phyloP scores from a whole-genome alignment of 2,113 vertebrate species.

The Sturnus vulgaris region DNA sequence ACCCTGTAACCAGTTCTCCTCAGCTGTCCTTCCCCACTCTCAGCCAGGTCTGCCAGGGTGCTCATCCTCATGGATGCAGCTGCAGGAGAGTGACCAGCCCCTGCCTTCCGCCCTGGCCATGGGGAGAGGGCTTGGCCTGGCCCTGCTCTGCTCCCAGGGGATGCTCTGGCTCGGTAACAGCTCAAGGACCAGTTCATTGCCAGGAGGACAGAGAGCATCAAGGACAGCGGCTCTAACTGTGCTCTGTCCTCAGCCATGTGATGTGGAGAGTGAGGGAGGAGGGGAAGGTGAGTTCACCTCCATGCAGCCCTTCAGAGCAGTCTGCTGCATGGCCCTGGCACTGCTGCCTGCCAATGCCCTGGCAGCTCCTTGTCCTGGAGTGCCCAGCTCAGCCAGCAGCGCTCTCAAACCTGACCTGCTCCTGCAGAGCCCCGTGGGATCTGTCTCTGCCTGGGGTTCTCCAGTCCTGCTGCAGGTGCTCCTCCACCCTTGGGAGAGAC shows the following conservation, averaged over 20 bases:
- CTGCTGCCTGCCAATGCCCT: not conserved
- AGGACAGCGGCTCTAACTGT: not conserved
- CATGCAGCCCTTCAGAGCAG: not conserved
- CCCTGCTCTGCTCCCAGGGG: not conserved
- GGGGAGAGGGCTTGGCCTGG: not conserved
- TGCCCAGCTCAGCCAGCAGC: not conserved
- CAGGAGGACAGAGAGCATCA: not conserved
- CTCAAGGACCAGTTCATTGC: rapidly evolving
- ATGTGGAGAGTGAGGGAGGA: not conserved
- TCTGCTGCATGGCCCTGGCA: not conserved
- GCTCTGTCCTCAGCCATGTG: not conserved
- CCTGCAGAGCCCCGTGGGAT: not conserved
- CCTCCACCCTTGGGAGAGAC: not conserved
- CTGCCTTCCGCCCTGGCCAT: not conserved
- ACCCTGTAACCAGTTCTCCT: not conserved
- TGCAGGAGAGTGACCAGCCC: not conserved
- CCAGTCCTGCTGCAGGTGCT: not conserved
- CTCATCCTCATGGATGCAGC: not conserved
- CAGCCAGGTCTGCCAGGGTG: rapidly evolving
- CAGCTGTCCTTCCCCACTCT: not conserved
- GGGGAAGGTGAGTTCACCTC: constrained; percentile 19
- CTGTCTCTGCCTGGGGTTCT: not conserved
- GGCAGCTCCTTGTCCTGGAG: not conserved
- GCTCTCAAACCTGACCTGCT: not conserved
- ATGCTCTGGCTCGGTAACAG: not conserved